A percentile compares a stretch with the other conserved stretches of the same genome.
Evolutionary conservation across 2,888 invertebrate species (phyloP).

Genomic region (Stomorhina lunata): DNA sequence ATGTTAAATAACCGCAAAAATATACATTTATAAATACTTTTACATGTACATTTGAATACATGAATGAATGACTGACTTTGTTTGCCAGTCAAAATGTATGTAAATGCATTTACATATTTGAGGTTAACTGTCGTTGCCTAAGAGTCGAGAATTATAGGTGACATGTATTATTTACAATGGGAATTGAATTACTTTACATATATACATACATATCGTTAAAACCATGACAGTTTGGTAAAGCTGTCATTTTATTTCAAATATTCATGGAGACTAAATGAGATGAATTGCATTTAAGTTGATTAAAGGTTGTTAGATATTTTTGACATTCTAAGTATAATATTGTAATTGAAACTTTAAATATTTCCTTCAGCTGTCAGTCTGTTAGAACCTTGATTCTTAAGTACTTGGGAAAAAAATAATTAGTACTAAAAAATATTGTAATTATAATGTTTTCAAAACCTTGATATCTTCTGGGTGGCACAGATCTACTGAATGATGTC

Average conservation of each 20-base stretch:
- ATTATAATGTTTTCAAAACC: too few relatives aligned
- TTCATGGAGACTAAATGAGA: not conserved
- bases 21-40: not conserved
- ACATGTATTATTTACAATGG: constrained; percentile 61
- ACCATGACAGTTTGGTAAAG: constrained; percentile 25
- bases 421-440: too few relatives aligned
- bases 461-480: too few relatives aligned
- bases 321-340: not conserved
- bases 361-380: not conserved
- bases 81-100: not conserved
- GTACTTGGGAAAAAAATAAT: not conserved
- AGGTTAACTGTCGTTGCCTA: constrained; percentile 54
- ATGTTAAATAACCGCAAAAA: constrained; percentile 35
- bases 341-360: not conserved
- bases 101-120: constrained; percentile 57
- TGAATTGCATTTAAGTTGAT: too few relatives aligned
- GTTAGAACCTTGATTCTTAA: not conserved
- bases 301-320: not conserved
- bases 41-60: not conserved
- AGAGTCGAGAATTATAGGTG: constrained; percentile 44
- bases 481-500: too few relatives aligned
- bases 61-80: not conserved
- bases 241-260: constrained; percentile 10
- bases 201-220: constrained; percentile 19
- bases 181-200: constrained; percentile 51